These are phyloP conservation scores for Etheostoma cragini DNA, from an alignment of 2,113 vertebrate genomes.

Conservation along the genomic window DNA sequence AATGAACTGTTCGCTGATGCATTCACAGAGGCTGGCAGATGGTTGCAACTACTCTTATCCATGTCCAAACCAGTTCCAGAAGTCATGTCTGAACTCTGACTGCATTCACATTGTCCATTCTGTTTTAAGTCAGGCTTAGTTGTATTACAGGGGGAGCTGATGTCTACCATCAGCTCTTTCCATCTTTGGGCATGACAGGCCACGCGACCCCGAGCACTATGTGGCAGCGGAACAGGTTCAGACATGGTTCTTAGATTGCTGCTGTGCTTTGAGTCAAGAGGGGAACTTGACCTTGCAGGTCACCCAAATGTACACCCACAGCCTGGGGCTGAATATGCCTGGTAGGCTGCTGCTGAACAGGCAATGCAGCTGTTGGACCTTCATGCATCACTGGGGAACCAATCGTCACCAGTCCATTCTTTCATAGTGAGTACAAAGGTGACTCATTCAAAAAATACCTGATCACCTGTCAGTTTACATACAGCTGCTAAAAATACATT, in stretches of 20 bases:
- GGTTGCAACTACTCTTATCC: neutral
- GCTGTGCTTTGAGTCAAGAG: constrained; percentile 12
- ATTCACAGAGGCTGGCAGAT: neutral
- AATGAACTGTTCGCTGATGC: constrained; percentile 31
- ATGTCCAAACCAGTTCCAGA: constrained; percentile 10
- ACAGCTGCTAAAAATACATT: constrained; percentile 1
- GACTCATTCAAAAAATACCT: neutral
- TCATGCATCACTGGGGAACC: constrained; percentile 39
- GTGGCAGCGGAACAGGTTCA: constrained; percentile 47
- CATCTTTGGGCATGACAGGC: constrained; percentile 10
- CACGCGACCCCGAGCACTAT: neutral
- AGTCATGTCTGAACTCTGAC: constrained; percentile 20
- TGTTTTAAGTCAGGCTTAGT: neutral
- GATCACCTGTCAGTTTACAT: neutral
- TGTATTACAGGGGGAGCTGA: constrained; percentile 6
- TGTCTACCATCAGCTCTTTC: constrained; percentile 31
- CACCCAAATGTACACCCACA: constrained; percentile 29
- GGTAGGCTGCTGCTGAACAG: constrained; percentile 36
- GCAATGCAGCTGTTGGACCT: constrained; percentile 27
- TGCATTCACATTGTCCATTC: constrained; percentile 32
- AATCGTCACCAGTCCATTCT: constrained; percentile 21
- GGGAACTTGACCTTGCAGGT: constrained; percentile 44
- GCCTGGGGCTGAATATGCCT: constrained; percentile 33
- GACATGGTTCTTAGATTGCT: constrained; percentile 42
- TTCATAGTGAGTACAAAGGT: neutral